Percentiles rank a stretch among this genome's conserved stretches.
phyloP scores from a whole-genome alignment of 2,797 vertebrate genomes.

The Chrysocyon brachyurus region DNA sequence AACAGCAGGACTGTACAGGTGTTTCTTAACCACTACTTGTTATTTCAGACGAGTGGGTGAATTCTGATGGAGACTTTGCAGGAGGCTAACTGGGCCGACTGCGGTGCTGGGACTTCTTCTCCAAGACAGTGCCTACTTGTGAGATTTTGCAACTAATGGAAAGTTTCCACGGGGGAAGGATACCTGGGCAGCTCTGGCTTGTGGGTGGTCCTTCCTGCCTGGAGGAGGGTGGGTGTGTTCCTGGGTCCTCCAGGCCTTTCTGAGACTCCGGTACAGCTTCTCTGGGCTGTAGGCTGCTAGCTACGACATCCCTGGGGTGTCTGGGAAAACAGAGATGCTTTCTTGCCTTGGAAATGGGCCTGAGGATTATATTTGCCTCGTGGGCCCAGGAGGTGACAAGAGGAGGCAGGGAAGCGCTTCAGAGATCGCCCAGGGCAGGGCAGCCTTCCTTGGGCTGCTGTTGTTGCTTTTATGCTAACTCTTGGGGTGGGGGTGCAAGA shows the following conservation, averaged over 20 bases:
- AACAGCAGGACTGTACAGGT: background rate
- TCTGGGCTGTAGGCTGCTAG: background rate
- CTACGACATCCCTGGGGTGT: background rate
- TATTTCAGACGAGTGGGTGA: background rate
- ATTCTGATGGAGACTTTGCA: background rate
- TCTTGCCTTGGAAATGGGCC: background rate
- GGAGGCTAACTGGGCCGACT: background rate
- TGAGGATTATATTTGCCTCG: background rate
- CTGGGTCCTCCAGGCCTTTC: background rate
- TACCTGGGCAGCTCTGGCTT: background rate
- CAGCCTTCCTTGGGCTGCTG: background rate
- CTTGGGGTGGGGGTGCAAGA: background rate
- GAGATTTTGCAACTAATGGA: constrained; percentile 4
- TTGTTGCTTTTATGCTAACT: background rate
- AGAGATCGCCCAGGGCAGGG: background rate
- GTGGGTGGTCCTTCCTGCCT: background rate
- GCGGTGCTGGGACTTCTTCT: background rate
- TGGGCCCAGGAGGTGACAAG: background rate
- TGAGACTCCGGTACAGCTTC: background rate
- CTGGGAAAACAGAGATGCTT: background rate
- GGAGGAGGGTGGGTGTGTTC: background rate
- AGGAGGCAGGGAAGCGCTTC: background rate
- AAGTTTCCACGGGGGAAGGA: background rate
- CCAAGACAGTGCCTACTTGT: background rate
- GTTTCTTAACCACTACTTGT: background rate